Conservation (phyloP, 1,140 invertebrate genomes). For the Drosophila lowei region DNA sequence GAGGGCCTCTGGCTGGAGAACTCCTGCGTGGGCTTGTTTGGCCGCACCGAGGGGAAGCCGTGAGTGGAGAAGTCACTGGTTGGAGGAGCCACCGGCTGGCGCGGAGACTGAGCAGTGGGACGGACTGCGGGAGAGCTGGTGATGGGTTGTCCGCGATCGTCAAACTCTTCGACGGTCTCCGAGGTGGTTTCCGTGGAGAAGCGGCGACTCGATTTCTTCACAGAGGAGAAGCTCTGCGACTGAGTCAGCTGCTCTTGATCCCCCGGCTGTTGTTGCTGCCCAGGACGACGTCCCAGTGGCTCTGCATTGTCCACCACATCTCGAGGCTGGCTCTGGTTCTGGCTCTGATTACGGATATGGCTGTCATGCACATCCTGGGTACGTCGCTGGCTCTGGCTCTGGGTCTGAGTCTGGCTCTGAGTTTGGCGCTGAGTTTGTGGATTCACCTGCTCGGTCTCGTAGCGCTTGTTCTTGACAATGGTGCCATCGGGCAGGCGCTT, state of each 20-base stretch:
- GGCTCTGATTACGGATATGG: slow-evolving; percentile 32
- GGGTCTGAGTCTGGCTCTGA: slow-evolving; percentile 24
- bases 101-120: slow-evolving; percentile 25
- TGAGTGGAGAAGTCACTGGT: slow-evolving; percentile 71
- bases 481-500: slow-evolving; percentile 87
- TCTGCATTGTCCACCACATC: slow-evolving; percentile 67
- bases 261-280: slow-evolving; percentile 1
- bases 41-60: slow-evolving; percentile 75
- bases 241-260: slow-evolving; percentile 62
- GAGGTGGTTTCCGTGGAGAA: slow-evolving; percentile 78
- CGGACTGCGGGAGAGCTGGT: slow-evolving; percentile 37
- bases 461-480: slow-evolving; percentile 86
- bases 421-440: slow-evolving; percentile 23
- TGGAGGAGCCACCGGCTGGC: slow-evolving; percentile 11
- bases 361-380: too few species aligned
- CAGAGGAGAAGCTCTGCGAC: slow-evolving; percentile 66
- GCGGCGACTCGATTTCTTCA: slow-evolving; percentile 74
- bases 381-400: slow-evolving; percentile 23
- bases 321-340: slow-evolving; percentile 28
- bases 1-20: slow-evolving; percentile 57
- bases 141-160: slow-evolving; percentile 48
- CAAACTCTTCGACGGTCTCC: slow-evolving; percentile 71
- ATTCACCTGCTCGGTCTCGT: slow-evolving; percentile 84
- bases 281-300: slow-evolving; percentile 18
- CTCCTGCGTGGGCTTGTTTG: slow-evolving; percentile 77